Evolutionary conservation across 2,797 vertebrate species (phyloP).

Genomic region (Molossus molossus): DNA sequence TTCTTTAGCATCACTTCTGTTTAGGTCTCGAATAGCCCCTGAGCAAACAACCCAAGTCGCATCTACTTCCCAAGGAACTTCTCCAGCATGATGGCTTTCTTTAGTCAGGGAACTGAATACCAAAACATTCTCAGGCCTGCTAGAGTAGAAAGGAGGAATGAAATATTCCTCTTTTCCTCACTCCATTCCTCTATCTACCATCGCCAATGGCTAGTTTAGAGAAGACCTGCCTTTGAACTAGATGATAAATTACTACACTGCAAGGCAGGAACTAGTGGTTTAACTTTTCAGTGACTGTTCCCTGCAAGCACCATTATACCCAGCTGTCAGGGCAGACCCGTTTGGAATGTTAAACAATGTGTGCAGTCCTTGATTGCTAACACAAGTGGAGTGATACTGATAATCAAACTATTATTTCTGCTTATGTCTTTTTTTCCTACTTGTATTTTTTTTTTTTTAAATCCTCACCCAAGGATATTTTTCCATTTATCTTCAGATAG

Average conservation of each 20-base stretch:
- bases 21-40: neutral
- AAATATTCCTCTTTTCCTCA: slow-evolving; percentile 26
- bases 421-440: slow-evolving; percentile 1
- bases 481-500: too few relatives aligned
- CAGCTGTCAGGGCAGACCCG: neutral
- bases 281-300: neutral
- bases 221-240: slow-evolving; percentile 6
- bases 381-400: neutral
- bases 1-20: slow-evolving; percentile 28
- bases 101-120: neutral
- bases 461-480: too few relatives aligned
- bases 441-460: neutral
- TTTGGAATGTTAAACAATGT: neutral
- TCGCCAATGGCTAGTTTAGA: slow-evolving; percentile 2
- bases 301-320: neutral
- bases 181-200: neutral
- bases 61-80: slow-evolving; percentile 19
- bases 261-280: neutral
- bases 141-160: slow-evolving; percentile 30
- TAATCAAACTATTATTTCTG: neutral
- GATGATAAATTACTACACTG: slow-evolving; percentile 19
- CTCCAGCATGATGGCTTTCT: neutral
- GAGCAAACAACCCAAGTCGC: neutral
- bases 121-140: neutral
- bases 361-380: neutral